Percentiles rank a stretch among this genome's conserved stretches.
phyloP scores from a whole-genome alignment of 2,888 invertebrate species.

The Noctua janthe region DNA sequence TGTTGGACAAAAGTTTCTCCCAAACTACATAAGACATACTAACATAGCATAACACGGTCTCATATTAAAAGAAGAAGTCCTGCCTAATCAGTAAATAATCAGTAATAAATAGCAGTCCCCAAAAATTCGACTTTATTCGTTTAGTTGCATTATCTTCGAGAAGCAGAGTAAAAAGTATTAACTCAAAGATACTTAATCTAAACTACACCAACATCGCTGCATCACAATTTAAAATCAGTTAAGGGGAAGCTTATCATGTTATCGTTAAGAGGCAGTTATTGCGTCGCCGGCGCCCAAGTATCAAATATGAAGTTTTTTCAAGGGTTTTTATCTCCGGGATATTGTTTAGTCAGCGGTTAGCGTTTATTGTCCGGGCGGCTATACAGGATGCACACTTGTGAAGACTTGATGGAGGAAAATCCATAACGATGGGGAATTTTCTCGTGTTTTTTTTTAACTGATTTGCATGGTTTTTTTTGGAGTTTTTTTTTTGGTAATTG shows the following conservation, averaged over 20 bases:
- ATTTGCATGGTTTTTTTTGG: not conserved
- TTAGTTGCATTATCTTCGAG: not conserved
- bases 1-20: not conserved
- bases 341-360: constrained; percentile 75
- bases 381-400: constrained; percentile 54
- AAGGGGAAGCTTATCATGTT: constrained; percentile 55
- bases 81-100: not conserved
- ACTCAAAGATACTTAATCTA: constrained; percentile 4
- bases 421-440: constrained; percentile 21
- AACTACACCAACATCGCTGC: not conserved
- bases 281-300: constrained; percentile 56
- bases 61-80: not conserved
- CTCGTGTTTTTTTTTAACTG: not conserved
- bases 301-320: constrained; percentile 71
- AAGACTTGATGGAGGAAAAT: constrained; percentile 43
- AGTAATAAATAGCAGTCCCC: not conserved
- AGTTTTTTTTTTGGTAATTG: not conserved
- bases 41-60: too few relatives aligned
- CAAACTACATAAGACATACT: too few relatives aligned
- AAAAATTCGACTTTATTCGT: not conserved
- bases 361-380: constrained; percentile 67
- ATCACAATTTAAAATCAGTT: constrained; percentile 49
- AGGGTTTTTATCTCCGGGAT: constrained; percentile 66
- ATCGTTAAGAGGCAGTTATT: constrained; percentile 61
- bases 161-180: not conserved